Conservation (phyloP, 2,888 invertebrate species). For the Morinoia aosen region DNA sequence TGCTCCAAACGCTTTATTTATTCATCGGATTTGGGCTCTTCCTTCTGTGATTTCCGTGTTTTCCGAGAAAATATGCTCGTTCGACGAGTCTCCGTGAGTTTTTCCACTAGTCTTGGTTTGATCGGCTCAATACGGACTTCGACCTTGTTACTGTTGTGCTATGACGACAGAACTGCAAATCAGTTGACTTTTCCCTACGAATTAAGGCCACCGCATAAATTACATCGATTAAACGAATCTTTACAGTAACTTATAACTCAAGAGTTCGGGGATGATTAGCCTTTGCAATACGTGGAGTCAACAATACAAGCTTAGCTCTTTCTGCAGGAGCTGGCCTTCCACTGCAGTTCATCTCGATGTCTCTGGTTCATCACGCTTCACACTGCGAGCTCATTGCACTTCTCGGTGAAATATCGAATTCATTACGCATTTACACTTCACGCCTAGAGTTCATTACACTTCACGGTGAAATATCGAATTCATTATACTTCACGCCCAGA, state of each 20-base stretch:
- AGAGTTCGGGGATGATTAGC: background rate
- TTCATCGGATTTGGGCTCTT: constrained; percentile 6
- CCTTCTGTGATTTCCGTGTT: background rate
- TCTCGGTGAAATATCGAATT: no score
- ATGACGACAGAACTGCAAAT: background rate
- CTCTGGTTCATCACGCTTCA: no score
- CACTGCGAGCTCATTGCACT: no score
- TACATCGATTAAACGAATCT: background rate
- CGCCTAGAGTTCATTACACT: no score
- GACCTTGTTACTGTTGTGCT: background rate
- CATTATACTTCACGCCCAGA: background rate
- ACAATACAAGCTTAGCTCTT: no score
- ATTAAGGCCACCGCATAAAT: background rate
- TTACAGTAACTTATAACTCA: background rate
- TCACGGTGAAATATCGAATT: background rate
- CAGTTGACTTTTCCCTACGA: background rate
- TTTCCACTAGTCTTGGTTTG: background rate
- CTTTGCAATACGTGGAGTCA: background rate
- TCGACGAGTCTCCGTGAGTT: background rate
- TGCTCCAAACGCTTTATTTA: background rate
- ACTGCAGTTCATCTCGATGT: no score
- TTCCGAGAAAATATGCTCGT: background rate
- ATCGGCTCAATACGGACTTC: background rate
- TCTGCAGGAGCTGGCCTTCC: no score
- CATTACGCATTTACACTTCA: no score